Evolutionary conservation across 1,140 invertebrate species (phyloP).

Genomic region (Venustaconcha ellipsiformis): DNA sequence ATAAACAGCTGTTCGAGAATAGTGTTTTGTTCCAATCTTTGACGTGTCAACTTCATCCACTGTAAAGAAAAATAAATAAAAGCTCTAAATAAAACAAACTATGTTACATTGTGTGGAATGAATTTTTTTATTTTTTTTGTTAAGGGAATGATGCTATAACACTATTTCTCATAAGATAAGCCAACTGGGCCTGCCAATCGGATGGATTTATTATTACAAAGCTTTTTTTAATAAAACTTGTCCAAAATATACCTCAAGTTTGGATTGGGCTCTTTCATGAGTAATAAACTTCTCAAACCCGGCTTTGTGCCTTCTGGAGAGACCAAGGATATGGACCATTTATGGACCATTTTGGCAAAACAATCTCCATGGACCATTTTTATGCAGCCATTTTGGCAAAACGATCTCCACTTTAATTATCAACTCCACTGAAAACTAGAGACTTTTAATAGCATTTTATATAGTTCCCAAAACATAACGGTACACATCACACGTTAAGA

Average conservation of each 20-base stretch:
- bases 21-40: constrained; percentile 85
- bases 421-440: background rate
- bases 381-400: no score
- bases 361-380: no score
- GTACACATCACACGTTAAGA: background rate
- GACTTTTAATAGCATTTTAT: constrained; percentile 3
- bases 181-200: background rate
- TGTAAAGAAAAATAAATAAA: constrained; percentile 18
- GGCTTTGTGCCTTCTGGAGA: no score
- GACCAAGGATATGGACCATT: no score
- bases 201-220: no score
- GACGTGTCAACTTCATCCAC: constrained; percentile 28
- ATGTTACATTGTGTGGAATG: background rate
- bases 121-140: constrained; percentile 1
- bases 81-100: constrained; percentile 1
- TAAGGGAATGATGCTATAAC: constrained; percentile 2
- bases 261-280: no score
- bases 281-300: no score
- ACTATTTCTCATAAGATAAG: constrained; percentile 1
- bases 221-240: no score
- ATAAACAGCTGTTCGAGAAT: constrained; percentile 74
- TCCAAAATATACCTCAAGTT: no score
- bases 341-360: no score
- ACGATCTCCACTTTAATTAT: no score
- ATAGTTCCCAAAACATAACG: background rate